Percentiles rank a stretch among this genome's conserved stretches.
These are phyloP conservation scores for Apostichopus japonicus DNA, from an alignment of 35 echinoderm and acorn worm species.

Conservation along the genomic window DNA sequence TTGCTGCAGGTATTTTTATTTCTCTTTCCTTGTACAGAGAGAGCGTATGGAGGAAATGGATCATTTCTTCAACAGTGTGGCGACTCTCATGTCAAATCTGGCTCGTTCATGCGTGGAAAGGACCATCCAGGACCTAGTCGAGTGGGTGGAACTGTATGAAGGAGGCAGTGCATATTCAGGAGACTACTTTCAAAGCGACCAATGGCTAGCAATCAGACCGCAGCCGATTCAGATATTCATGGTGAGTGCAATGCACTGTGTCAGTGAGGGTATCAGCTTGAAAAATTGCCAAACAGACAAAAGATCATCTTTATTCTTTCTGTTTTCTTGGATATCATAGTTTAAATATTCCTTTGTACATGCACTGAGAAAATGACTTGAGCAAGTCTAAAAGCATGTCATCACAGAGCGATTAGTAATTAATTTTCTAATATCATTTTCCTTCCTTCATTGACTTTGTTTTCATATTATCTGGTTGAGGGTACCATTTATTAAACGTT, in stretches of 20 bases:
- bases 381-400: too few species aligned
- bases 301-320: background rate
- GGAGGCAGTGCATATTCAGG: slow-evolving; percentile 82
- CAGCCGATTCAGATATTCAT: slow-evolving; percentile 94
- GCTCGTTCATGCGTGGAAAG: slow-evolving; percentile 71
- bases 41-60: slow-evolving; percentile 92
- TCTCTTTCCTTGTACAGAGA: slow-evolving; percentile 60
- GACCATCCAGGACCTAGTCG: slow-evolving; percentile 85
- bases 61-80: slow-evolving; percentile 88
- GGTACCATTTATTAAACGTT: too few species aligned
- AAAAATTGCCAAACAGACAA: too few species aligned
- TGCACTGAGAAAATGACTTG: too few species aligned
- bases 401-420: too few species aligned
- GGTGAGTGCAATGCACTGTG: slow-evolving; percentile 17
- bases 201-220: slow-evolving; percentile 70
- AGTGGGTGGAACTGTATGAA: slow-evolving; percentile 79
- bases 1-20: background rate
- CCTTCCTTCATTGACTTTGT: too few species aligned
- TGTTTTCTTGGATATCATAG: background rate
- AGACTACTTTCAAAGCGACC: slow-evolving; percentile 67
- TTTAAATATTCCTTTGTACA: too few species aligned
- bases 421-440: too few species aligned
- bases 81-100: slow-evolving; percentile 94
- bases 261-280: too few species aligned
- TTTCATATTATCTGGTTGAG: too few species aligned